Base-by-base conservation (phyloP, 2,797 vertebrate genomes). In the Taenioides sp. region DNA sequence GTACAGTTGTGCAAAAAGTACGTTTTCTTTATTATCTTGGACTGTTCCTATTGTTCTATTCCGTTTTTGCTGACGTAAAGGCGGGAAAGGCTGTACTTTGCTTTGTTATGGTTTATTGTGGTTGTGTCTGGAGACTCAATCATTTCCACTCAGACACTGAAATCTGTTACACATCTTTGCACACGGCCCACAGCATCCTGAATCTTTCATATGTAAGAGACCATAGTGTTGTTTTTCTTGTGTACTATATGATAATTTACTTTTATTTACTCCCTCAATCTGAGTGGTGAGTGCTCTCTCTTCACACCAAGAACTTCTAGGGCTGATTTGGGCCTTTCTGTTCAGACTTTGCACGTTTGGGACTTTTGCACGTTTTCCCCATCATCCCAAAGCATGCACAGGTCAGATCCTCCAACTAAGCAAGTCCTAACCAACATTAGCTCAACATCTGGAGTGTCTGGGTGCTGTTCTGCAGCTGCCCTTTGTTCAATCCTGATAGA, bases 11-110 rank as follows among this genome's bases (percentile, higher is more conserved):
- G n/a, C 37, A 7, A 23, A 1, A 25, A 16, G 22, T 23, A 11
- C n/a, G 7, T 52, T 57, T 12, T 12, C 22, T 54, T 54, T 54
- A 54, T 54, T 9, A 22, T 54, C 52, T 3, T 2, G 1, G n/a
- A 2, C 52, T 9, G 20, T 47, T 43, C 12, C 40, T 43, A 43
- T 14, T 47, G 14, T 54, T 52, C 22, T 28, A 27, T 63, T 63
- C 61, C 22, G 62, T 23, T 47, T 47, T 17, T 22, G 62, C n/a
- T 63, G 34, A 64, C 43, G 62, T 64, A 64, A 64, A 47, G 37
- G 5, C 7, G 14, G 17, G 61, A 63, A 63, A 63, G n/a, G 1
- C 4, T 43, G 2, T 6, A 31, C 59, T 18, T 9, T 40, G 16
- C 10, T 11, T 10, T 43, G 20, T 40, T 43, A 4, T 43, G 34